Evolutionary conservation across 2,888 invertebrate genomes (phyloP).

Genomic region (Protonemura montana): DNA sequence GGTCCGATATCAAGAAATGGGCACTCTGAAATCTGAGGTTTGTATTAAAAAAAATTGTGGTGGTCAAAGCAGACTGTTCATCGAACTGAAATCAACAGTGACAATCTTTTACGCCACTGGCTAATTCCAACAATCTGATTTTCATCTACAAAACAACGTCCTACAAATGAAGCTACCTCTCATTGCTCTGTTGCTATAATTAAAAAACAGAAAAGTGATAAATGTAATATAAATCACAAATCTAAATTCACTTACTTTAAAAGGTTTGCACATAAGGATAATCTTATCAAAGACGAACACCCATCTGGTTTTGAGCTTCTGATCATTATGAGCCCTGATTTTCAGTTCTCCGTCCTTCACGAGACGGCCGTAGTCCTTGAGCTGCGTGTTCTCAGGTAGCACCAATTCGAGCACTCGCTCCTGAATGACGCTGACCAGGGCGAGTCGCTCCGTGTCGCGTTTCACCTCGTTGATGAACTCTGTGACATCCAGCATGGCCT

Average conservation of each 20-base stretch:
- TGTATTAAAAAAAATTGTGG: too few species aligned
- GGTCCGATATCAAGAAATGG: too few species aligned
- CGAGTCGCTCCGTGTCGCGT: constrained; percentile 91
- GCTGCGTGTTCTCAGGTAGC: constrained; percentile 78
- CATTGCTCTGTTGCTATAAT: too few species aligned
- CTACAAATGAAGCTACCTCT: too few species aligned
- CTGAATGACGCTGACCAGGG: constrained; percentile 88
- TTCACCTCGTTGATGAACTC: constrained; percentile 98
- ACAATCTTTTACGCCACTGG: too few species aligned
- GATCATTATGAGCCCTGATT: constrained; percentile 84
- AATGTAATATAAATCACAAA: too few species aligned
- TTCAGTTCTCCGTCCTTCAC: constrained; percentile 93
- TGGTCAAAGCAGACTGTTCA: too few species aligned
- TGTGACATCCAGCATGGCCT: constrained; percentile 96
- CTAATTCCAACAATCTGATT: too few species aligned
- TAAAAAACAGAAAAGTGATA: too few species aligned
- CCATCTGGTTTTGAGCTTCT: constrained; percentile 84
- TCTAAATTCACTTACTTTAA: constrained; percentile 66
- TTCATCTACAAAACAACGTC: too few species aligned
- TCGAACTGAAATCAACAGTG: too few species aligned
- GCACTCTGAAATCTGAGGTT: too few species aligned
- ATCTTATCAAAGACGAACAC: constrained; percentile 98
- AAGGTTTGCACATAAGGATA: constrained; percentile 89
- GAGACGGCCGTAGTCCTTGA: constrained; percentile 90
- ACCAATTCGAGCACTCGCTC: constrained; percentile 85